Base-by-base conservation (phyloP, 1,140 invertebrate genomes). In the Goniozus legneri region DNA sequence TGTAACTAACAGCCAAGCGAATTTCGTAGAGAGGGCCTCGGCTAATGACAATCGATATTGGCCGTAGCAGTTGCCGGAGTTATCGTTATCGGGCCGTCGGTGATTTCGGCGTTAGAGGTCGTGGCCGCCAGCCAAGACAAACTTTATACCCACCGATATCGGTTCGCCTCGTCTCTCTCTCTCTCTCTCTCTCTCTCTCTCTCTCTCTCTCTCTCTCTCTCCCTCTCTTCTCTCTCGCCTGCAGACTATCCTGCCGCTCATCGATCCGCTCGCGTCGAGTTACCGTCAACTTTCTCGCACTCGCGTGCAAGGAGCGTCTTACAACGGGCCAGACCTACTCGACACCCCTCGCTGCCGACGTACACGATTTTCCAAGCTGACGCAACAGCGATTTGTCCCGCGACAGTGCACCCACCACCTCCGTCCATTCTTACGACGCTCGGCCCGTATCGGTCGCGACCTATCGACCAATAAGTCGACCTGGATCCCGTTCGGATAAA, bases 11-110 rank as follows among this genome's bases (percentile, higher is more conserved):
- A 47, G 38, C 19, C 44, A 43, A 42, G 34, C 27, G 35, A 58
- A 37, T 54, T 45, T 58, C 55, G 47, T 44, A 43, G 24, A 39
- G 38, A n/a, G n/a, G n/a, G n/a, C n/a, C n/a, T n/a, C 47, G 42
- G 44, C 52, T 60, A 60, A 60, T 60, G 53, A 54, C 58, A 60
- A 60, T 60, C 57, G 53, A 56, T 60, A 53, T 46, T 45, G 47
- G 44, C 45, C 44, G 38, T 47, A 58, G 18, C 56, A 52, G 44
- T 56, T 45, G 43, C 43, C 50, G 31, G 40, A 56, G 33, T 60
- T 60, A 60, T 59, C 58, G 49, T 60, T 53, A 60, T 54, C 53
- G 32, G 22, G 13, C 39, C 18, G 45, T 56, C 38, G 42, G 44
- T 48, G 44, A 60, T 54, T 6, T 44, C 52, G 42, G 18, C n/a